phyloP scores from a whole-genome alignment of 2,113 vertebrate species.

The Noturus placidus region DNA sequence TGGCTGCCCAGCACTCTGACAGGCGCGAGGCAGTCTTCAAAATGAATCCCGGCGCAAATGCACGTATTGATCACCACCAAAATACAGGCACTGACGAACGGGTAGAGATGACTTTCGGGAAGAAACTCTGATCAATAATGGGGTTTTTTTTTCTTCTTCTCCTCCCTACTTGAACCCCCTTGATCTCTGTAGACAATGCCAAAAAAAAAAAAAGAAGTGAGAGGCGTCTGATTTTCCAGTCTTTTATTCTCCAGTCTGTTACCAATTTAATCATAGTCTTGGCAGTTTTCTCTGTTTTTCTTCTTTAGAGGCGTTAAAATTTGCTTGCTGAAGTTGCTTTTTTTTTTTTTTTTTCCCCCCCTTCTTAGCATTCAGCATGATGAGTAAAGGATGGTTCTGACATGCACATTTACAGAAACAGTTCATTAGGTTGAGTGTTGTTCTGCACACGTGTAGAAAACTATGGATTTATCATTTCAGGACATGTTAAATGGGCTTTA shows the following conservation, averaged over 20 bases:
- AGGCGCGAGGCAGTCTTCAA: conserved; percentile 48
- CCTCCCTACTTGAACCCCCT: not conserved
- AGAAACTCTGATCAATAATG: conserved; percentile 57
- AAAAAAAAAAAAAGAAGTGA: conserved; percentile 22
- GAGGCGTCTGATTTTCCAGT: conserved; percentile 38
- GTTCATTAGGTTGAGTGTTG: not conserved
- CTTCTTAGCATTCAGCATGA: not conserved
- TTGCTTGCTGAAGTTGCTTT: conserved; percentile 25
- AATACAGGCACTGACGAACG: conserved; percentile 41
- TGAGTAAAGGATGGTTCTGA: not conserved
- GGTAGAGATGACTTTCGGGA: conserved; percentile 46
- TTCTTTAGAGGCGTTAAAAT: not conserved
- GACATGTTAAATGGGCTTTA: not conserved
- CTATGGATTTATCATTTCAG: not conserved
- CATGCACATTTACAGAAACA: not conserved
- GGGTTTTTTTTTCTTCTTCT: conserved; percentile 34
- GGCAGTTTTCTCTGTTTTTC: not conserved
- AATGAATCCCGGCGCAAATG: conserved; percentile 54
- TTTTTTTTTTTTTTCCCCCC: not conserved
- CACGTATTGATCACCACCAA: conserved; percentile 55
- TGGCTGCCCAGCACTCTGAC: conserved; percentile 71
- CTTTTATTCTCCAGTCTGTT: conserved; percentile 30
- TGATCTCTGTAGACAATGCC: conserved; percentile 35
- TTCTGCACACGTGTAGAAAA: not conserved
- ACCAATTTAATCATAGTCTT: not conserved